Percentiles rank a stretch among this genome's conserved stretches.
Conservation (phyloP, 2,113 vertebrate genomes). For the Colinus virginianus region DNA sequence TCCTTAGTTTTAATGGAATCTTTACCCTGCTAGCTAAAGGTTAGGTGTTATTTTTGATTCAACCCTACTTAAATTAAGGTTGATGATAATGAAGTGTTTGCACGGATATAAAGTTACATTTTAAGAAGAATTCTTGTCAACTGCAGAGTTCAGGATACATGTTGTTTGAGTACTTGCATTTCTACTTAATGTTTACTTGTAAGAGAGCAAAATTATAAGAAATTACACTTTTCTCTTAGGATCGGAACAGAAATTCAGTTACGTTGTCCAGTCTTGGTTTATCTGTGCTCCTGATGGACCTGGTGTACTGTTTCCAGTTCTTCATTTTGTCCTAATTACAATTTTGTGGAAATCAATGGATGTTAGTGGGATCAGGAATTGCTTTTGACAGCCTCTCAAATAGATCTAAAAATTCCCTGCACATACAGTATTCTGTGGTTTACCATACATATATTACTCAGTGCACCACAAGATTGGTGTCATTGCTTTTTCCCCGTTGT, state of each 20-base stretch:
- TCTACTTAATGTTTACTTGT: neutral
- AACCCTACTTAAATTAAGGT: neutral
- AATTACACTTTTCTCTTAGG: neutral
- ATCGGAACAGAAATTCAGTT: neutral
- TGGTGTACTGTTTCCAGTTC: neutral
- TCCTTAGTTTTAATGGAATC: neutral
- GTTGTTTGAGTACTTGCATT: neutral
- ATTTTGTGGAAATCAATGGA: neutral
- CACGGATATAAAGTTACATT: neutral
- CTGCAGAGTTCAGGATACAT: neutral
- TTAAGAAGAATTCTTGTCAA: neutral
- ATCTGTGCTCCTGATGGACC: neutral
- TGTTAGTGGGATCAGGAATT: neutral
- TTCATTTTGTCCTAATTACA: neutral
- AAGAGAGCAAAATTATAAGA: neutral
- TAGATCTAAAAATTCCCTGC: neutral
- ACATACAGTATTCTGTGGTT: neutral
- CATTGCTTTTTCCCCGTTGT: slow-evolving; percentile 84
- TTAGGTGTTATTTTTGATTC: neutral
- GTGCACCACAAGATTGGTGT: slow-evolving; percentile 76
- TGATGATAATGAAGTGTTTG: neutral
- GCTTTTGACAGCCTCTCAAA: neutral
- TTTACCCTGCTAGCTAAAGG: neutral
- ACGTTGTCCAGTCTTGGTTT: neutral
- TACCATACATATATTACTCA: neutral